phyloP scores from a whole-genome alignment of 2,888 invertebrate genomes.

The Rhaphigaster nebulosa region DNA sequence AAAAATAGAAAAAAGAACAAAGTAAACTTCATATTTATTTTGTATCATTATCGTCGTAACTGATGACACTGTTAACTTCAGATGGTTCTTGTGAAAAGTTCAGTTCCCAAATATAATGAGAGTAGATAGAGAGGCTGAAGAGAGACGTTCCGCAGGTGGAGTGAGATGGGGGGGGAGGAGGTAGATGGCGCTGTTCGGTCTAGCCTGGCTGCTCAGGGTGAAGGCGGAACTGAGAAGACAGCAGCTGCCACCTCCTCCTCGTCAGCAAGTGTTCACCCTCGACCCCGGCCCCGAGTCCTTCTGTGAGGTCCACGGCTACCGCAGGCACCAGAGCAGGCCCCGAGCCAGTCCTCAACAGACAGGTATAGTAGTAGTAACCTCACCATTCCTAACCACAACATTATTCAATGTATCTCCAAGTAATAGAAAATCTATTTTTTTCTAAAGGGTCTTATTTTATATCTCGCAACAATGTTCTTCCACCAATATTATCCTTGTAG shows the following conservation, averaged over 20 bases:
- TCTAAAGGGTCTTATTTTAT: too few species aligned
- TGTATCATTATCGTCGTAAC: too few species aligned
- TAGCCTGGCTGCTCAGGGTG: constrained; percentile 87
- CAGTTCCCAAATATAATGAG: background rate
- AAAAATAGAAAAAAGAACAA: too few species aligned
- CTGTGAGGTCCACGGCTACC: constrained; percentile 74
- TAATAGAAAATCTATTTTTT: too few species aligned
- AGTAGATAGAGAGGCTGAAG: background rate
- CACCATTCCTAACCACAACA: too few species aligned
- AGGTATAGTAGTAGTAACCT: background rate
- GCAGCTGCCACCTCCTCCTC: constrained; percentile 56
- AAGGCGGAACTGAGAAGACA: constrained; percentile 79
- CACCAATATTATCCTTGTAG: too few species aligned
- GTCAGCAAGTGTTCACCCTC: constrained; percentile 70
- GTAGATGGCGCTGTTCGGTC: constrained; percentile 88
- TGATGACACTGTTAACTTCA: background rate
- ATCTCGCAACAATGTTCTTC: too few species aligned
- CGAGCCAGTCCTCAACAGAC: background rate
- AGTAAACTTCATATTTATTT: too few species aligned
- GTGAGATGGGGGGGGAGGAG: constrained; percentile 62
- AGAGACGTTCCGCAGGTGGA: constrained; percentile 39
- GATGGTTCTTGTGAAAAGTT: background rate
- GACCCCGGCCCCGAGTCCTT: constrained; percentile 71
- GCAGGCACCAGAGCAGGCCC: constrained; percentile 52
- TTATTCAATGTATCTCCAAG: too few species aligned